Conservation (phyloP, 2,888 invertebrate genomes). For the Hemaris fuciformis region DNA sequence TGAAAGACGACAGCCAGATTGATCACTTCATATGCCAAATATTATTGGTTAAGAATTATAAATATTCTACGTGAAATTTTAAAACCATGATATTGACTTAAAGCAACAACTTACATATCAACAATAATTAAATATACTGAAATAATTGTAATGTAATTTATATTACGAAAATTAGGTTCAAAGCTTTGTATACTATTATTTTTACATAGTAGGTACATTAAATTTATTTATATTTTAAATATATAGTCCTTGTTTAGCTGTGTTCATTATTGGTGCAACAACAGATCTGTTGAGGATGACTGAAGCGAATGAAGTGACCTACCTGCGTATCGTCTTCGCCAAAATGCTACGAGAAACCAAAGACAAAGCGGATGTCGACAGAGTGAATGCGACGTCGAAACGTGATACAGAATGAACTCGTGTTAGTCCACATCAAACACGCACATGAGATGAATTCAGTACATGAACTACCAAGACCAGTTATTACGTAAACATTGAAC, state of each 20-base stretch:
- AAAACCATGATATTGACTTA: no score
- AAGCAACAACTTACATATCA: no score
- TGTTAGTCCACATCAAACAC: constrained; percentile 75
- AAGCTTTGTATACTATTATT: neutral
- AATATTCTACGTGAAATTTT: neutral
- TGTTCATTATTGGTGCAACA: neutral
- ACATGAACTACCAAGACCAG: constrained; percentile 74
- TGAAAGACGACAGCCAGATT: constrained; percentile 12
- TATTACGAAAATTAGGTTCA: no score
- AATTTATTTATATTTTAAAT: neutral
- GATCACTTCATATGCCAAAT: neutral
- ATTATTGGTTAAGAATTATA: neutral
- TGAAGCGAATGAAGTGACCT: constrained; percentile 5
- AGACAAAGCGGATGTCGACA: constrained; percentile 71
- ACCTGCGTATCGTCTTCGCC: constrained; percentile 24
- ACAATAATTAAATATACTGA: no score
- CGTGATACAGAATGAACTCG: constrained; percentile 52
- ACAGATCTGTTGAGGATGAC: neutral
- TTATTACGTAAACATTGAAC: constrained; percentile 57
- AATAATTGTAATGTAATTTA: no score
- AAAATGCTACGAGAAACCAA: constrained; percentile 71
- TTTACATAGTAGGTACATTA: neutral
- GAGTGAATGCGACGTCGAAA: constrained; percentile 55
- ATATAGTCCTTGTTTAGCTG: neutral
- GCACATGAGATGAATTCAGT: constrained; percentile 66